phyloP scores from a whole-genome alignment of 2,888 invertebrate genomes.

The Carpatolechia fugitivella region DNA sequence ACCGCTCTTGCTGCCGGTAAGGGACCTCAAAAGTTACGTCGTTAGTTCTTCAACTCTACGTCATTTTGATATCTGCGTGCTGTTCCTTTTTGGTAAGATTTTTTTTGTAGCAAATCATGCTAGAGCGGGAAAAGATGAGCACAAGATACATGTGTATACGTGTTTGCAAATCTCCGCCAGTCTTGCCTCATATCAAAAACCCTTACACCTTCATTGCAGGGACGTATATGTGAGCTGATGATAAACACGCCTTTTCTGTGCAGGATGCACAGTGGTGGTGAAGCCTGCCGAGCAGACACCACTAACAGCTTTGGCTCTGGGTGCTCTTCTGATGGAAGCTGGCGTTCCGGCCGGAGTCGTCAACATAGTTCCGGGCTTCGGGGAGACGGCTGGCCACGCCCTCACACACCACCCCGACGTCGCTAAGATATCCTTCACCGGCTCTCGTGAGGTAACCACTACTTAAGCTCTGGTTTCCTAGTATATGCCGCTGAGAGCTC shows the following conservation, averaged over 20 bases:
- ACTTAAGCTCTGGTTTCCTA: neutral
- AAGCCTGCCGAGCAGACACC: slow-evolving; percentile 98
- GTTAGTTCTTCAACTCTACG: too few relatives aligned
- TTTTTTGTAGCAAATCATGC: too few relatives aligned
- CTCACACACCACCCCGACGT: slow-evolving; percentile 86
- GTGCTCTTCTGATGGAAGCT: slow-evolving; percentile 90
- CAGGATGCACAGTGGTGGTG: slow-evolving; percentile 89
- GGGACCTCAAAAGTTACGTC: too few relatives aligned
- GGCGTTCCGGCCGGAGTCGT: slow-evolving; percentile 96
- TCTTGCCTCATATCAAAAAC: too few relatives aligned
- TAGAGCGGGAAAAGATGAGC: too few relatives aligned
- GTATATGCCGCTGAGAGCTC: too few relatives aligned
- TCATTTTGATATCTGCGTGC: too few relatives aligned
- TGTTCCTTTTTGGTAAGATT: too few relatives aligned
- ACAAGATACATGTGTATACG: too few relatives aligned
- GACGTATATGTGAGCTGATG: too few relatives aligned
- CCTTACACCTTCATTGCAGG: too few relatives aligned
- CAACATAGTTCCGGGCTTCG: slow-evolving; percentile 95
- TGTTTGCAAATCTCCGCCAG: too few relatives aligned
- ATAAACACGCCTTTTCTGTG: neutral
- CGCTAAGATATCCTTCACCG: slow-evolving; percentile 92
- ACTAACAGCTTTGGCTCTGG: slow-evolving; percentile 93
- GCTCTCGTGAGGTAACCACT: slow-evolving; percentile 62
- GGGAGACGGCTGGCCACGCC: slow-evolving; percentile 87
- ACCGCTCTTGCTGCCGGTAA: slow-evolving; percentile 85